phyloP scores from a whole-genome alignment of 1,140 invertebrate genomes.

The Lithobius niger region DNA sequence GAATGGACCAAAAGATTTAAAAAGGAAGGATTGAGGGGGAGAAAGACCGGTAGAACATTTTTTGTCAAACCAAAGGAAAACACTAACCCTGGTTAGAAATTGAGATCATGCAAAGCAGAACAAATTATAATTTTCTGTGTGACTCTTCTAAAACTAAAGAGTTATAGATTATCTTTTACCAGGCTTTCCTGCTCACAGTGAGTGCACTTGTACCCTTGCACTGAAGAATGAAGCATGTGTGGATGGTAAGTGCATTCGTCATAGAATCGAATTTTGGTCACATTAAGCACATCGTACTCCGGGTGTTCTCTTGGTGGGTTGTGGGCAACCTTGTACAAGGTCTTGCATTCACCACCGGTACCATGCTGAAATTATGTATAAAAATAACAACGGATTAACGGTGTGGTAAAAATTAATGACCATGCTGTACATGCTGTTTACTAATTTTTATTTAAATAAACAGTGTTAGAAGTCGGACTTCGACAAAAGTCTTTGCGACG shows the following conservation, averaged over 20 bases:
- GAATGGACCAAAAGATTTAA: no score
- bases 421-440: not conserved
- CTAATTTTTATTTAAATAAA: not conserved
- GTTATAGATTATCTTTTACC: constrained; percentile 1
- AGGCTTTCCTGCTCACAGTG: constrained; percentile 8
- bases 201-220: constrained; percentile 15
- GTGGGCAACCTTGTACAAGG: constrained; percentile 14
- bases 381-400: not conserved
- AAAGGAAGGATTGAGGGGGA: no score
- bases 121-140: not conserved
- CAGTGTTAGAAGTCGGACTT: not conserved
- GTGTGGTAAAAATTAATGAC: not conserved
- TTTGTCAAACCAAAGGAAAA: no score
- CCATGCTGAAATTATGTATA: constrained; percentile 11
- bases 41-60: no score
- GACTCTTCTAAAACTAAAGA: not conserved
- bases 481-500: not conserved
- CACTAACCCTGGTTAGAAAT: no score
- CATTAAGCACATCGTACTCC: constrained; percentile 19
- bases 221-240: constrained; percentile 4
- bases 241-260: constrained; percentile 19
- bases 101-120: not conserved
- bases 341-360: constrained; percentile 15
- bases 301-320: constrained; percentile 10
- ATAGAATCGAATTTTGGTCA: constrained; percentile 21